Conservation (phyloP, 2,797 vertebrate genomes). For the Falco peregrinus region DNA sequence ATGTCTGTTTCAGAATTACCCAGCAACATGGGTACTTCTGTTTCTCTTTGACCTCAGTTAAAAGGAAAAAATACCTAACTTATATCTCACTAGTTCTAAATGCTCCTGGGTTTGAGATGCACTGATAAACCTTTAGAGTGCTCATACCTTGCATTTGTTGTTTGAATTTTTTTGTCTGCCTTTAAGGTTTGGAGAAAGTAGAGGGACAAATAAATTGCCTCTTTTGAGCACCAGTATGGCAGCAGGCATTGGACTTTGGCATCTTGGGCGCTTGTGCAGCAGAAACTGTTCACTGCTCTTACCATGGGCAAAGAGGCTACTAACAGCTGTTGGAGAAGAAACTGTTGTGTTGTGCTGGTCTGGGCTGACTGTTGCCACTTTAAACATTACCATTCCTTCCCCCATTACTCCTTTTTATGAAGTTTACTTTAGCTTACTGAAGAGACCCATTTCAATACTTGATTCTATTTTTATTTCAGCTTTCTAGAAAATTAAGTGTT, state of each 20-base stretch:
- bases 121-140: not conserved
- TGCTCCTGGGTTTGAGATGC: not conserved
- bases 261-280: not conserved
- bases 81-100: not conserved
- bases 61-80: not conserved
- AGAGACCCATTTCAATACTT: not conserved
- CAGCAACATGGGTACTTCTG: not conserved
- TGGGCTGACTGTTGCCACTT: not conserved
- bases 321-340: not conserved
- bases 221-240: not conserved
- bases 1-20: not conserved
- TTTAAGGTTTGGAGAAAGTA: not conserved
- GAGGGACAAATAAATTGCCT: not conserved
- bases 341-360: not conserved
- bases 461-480: constrained; percentile 36
- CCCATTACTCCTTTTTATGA: not conserved
- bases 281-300: not conserved
- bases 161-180: not conserved
- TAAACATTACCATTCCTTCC: not conserved
- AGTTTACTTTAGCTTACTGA: not conserved
- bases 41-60: not conserved
- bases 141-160: not conserved
- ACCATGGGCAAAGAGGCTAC: not conserved
- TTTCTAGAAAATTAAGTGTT: not conserved
- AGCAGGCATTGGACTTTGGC: fast-evolving